A percentile compares a stretch with the other conserved stretches of the same genome.
Conservation (phyloP, 2,797 vertebrate species). For the Sylvia borin region DNA sequence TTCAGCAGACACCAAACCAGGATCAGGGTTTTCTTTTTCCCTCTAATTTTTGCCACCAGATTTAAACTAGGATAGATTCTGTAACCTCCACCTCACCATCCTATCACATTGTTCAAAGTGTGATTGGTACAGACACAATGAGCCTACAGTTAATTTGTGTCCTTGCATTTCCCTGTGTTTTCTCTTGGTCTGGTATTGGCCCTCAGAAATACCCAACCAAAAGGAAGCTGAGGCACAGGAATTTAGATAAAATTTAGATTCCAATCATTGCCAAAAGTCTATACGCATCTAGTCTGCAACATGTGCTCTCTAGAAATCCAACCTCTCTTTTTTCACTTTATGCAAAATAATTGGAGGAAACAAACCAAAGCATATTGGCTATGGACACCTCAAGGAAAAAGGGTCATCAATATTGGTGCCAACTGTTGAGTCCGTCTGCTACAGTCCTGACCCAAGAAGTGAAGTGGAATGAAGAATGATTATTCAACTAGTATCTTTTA, state of each 20-base stretch:
- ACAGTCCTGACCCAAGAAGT: slow-evolving; percentile 4
- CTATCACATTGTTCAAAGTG: background rate
- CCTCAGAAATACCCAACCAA: background rate
- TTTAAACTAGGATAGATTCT: background rate
- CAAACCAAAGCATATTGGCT: background rate
- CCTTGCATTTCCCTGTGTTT: background rate
- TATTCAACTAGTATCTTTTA: slow-evolving; percentile 36
- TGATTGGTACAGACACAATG: background rate
- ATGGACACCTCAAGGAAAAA: background rate
- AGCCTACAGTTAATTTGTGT: background rate
- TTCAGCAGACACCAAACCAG: background rate
- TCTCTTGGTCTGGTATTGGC: background rate
- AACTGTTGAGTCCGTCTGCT: slow-evolving; percentile 42
- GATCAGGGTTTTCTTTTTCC: accelerated
- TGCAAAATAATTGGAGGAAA: background rate
- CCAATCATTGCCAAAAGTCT: background rate
- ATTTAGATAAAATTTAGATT: background rate
- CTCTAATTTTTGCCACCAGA: background rate
- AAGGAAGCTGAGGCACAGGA: background rate
- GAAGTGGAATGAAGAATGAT: slow-evolving; percentile 44
- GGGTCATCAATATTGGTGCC: background rate
- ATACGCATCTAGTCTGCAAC: background rate
- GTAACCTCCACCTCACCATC: background rate
- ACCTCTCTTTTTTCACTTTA: background rate
- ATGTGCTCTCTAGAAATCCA: background rate